phyloP scores from a whole-genome alignment of 2,888 invertebrate species.

The Phalangium opilio region DNA sequence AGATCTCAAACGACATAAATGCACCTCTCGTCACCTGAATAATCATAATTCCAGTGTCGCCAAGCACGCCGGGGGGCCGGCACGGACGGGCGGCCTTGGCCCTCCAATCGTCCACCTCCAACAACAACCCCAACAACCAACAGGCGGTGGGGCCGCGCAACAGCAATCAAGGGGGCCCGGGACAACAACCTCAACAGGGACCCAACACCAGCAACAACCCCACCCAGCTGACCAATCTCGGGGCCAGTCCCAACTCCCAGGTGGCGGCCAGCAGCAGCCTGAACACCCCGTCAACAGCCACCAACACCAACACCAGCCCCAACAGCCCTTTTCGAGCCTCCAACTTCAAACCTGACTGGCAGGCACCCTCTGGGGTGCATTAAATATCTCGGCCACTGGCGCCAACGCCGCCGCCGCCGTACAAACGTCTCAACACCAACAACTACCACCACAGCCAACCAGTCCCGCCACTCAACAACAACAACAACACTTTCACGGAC shows the following conservation, averaged over 20 bases:
- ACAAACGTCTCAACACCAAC: too few species aligned
- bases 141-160: slow-evolving; percentile 7
- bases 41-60: slow-evolving; percentile 10
- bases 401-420: too few species aligned
- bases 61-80: slow-evolving; percentile 2
- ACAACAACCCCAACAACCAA: slow-evolving; percentile 11
- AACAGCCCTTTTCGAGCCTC: slow-evolving; percentile 14
- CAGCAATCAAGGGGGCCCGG: slow-evolving; percentile 6
- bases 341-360: slow-evolving; percentile 16
- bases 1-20: slow-evolving; percentile 16
- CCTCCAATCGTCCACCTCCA: slow-evolving; percentile 8
- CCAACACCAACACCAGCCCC: slow-evolving; percentile 8
- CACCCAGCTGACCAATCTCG: slow-evolving; percentile 16
- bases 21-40: slow-evolving; percentile 15
- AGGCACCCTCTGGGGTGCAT: slow-evolving; percentile 16
- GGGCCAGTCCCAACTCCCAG: slow-evolving; percentile 9
- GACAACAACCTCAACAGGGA: slow-evolving; percentile 4
- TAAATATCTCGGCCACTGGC: background rate
- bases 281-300: slow-evolving; percentile 10
- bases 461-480: too few species aligned
- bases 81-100: slow-evolving; percentile 1
- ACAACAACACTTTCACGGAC: too few species aligned
- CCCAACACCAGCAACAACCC: slow-evolving; percentile 15
- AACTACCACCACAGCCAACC: too few species aligned
- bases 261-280: slow-evolving; percentile 8